Percentiles rank a stretch among this genome's conserved stretches.
Evolutionary conservation across 2,113 vertebrate genomes (phyloP).

Genomic region (Gymnorhina tibicen): DNA sequence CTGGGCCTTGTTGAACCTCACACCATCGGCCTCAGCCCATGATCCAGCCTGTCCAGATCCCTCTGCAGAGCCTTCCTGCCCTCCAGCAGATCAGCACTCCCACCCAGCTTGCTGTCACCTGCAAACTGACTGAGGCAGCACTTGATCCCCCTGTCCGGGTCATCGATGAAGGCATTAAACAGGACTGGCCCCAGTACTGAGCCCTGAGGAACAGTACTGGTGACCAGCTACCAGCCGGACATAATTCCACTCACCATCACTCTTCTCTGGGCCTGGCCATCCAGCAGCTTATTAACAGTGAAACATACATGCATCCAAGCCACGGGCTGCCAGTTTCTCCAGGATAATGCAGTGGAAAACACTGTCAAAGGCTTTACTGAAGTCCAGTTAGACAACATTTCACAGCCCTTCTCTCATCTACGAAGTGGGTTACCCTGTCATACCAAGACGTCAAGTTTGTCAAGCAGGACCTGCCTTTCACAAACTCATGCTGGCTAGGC

Average conservation of each 20-base stretch:
- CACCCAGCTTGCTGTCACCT: neutral
- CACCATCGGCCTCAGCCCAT: rapidly evolving
- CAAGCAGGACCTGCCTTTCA: neutral
- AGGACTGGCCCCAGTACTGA: rapidly evolving
- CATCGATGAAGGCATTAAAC: neutral
- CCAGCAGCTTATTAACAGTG: neutral
- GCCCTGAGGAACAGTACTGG: neutral
- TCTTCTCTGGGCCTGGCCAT: too few relatives aligned
- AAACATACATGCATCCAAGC: neutral
- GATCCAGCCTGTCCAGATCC: neutral
- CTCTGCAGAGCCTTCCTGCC: neutral
- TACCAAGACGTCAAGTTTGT: neutral
- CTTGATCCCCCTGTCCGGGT: rapidly evolving
- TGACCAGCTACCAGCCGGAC: rapidly evolving
- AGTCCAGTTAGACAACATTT: neutral
- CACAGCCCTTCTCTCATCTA: neutral
- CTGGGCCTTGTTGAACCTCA: neutral
- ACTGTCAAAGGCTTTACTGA: neutral
- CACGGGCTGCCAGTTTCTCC: neutral
- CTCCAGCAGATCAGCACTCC: neutral
- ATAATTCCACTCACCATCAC: neutral
- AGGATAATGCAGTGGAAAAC: neutral
- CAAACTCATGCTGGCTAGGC: neutral
- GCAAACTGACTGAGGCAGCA: rapidly evolving
- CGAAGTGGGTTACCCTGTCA: neutral